Evolutionary conservation across 2,888 invertebrate genomes (phyloP).

Genomic region (Stratiomys singularior): DNA sequence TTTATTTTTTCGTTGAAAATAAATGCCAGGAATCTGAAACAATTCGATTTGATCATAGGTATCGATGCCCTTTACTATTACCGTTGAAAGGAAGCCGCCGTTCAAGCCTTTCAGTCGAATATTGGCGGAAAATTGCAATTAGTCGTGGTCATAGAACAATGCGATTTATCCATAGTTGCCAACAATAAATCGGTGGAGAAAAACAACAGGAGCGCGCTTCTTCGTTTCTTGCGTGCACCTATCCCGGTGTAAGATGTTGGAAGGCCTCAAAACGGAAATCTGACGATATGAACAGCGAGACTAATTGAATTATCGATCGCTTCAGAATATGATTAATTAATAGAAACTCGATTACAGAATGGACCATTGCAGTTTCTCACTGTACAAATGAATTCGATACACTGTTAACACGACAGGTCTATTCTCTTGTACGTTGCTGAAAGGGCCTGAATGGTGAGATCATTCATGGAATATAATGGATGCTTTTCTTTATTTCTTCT

Average conservation of each 20-base stretch:
- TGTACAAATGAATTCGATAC: conserved; percentile 40
- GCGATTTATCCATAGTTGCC: conserved; percentile 5
- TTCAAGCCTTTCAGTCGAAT: conserved; percentile 39
- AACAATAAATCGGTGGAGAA: conserved; percentile 14
- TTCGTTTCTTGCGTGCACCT: conserved; percentile 13
- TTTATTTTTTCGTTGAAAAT: neutral
- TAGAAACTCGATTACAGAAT: conserved; percentile 44
- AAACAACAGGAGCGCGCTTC: conserved; percentile 33
- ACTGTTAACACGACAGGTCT: conserved; percentile 42
- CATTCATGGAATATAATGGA: conserved; percentile 23
- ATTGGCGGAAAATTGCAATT: conserved; percentile 41
- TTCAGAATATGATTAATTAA: conserved; percentile 48
- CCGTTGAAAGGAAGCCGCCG: conserved; percentile 29
- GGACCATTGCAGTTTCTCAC: conserved; percentile 1
- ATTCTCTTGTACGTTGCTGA: neutral
- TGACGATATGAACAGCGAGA: conserved; percentile 43
- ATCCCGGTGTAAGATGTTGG: conserved; percentile 17
- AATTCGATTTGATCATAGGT: conserved; percentile 40
- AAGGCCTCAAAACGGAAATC: conserved; percentile 6
- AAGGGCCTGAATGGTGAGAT: neutral
- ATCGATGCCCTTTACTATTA: conserved; percentile 30
- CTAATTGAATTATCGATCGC: conserved; percentile 47
- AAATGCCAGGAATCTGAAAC: conserved; percentile 9
- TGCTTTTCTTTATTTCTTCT: neutral
- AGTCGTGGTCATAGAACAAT: conserved; percentile 16